Evolutionary conservation across 2,888 invertebrate genomes (phyloP).

Genomic region (Ashinkailepas kermadecensis): DNA sequence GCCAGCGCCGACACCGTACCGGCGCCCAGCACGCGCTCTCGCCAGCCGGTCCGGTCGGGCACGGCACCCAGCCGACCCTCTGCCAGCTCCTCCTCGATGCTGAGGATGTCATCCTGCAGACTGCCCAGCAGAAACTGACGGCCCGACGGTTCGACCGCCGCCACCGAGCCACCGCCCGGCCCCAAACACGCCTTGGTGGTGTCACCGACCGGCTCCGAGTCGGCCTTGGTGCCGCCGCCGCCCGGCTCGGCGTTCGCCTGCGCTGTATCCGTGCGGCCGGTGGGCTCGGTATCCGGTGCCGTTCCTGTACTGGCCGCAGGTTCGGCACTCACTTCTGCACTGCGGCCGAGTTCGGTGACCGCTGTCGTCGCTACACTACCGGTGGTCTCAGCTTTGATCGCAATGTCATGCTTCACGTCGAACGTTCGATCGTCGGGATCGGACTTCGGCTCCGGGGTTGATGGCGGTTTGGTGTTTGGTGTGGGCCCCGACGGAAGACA

Average conservation of each 20-base stretch:
- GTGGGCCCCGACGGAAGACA: neutral
- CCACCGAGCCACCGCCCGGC: neutral
- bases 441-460: neutral
- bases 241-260: neutral
- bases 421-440: too few species aligned
- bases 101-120: constrained; percentile 32
- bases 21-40: constrained; percentile 37
- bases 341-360: too few species aligned
- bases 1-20: constrained; percentile 37
- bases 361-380: neutral
- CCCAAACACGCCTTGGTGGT: too few species aligned
- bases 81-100: constrained; percentile 36
- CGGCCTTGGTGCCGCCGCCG: neutral
- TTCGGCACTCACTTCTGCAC: neutral
- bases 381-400: neutral
- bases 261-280: too few species aligned
- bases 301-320: neutral
- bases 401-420: too few species aligned
- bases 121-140: constrained; percentile 26
- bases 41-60: constrained; percentile 39
- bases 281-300: too few species aligned
- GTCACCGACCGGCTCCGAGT: neutral
- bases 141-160: neutral
- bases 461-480: neutral
- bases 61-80: constrained; percentile 44